Percentiles rank a stretch among this genome's conserved stretches.
Conservation (phyloP, 2,888 invertebrate species). For the Colostygia pectinataria region DNA sequence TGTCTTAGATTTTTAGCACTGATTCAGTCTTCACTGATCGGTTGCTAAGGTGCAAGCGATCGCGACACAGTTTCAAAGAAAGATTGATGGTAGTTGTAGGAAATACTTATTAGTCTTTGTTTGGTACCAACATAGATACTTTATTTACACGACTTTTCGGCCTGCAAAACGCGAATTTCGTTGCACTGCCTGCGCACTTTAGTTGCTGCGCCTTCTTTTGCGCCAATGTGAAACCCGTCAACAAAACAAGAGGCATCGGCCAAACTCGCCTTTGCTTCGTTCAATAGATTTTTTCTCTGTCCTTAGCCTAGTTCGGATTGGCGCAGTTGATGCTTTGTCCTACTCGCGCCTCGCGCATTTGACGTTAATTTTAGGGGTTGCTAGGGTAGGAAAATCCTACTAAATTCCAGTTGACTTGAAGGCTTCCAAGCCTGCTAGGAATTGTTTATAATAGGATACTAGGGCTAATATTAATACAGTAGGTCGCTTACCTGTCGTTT, state of each 20-base stretch:
- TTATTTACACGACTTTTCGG: conserved; percentile 76
- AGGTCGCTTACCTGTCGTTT: not conserved
- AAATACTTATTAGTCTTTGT: conserved; percentile 60
- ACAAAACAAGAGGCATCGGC: conserved; percentile 62
- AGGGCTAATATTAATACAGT: too few species aligned
- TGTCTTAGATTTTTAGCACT: conserved; percentile 68
- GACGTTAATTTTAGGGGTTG: conserved; percentile 60
- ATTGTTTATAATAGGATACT: not conserved
- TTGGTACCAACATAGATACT: conserved; percentile 34
- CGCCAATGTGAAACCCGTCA: conserved; percentile 53
- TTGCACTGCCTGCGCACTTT: conserved; percentile 80
- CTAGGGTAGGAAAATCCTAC: conserved; percentile 32
- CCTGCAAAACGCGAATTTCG: conserved; percentile 76
- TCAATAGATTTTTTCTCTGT: conserved; percentile 54
- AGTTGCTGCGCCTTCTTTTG: conserved; percentile 72
- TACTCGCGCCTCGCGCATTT: conserved; percentile 57
- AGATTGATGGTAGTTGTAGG: conserved; percentile 36
- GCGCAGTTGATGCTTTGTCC: conserved; percentile 44
- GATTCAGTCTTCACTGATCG: conserved; percentile 54
- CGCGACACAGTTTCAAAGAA: conserved; percentile 48
- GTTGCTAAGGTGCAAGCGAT: conserved; percentile 64
- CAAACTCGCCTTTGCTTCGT: conserved; percentile 41
- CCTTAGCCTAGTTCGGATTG: conserved; percentile 46
- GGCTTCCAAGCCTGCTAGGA: not conserved
- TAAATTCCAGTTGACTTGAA: not conserved